phyloP scores from a whole-genome alignment of 2,797 vertebrate genomes.

The Tapirus indicus region DNA sequence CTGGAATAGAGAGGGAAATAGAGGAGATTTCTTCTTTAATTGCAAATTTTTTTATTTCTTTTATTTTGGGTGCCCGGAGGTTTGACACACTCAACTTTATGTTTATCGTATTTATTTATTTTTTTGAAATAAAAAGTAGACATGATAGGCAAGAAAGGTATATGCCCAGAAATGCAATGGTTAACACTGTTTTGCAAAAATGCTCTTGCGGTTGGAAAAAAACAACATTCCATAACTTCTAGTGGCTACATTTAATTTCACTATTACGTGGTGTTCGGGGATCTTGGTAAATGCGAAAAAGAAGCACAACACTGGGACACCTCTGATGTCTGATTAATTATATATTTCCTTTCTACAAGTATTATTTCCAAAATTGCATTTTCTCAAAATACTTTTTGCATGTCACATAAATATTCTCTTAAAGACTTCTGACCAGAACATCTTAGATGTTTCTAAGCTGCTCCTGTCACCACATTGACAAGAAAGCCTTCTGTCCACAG shows the following conservation, averaged over 20 bases:
- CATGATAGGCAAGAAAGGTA: background rate
- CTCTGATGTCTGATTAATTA: background rate
- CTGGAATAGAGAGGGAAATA: background rate
- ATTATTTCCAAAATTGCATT: background rate
- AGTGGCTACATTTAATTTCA: background rate
- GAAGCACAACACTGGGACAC: background rate
- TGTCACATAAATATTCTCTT: conserved; percentile 38
- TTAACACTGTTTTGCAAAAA: conserved; percentile 42
- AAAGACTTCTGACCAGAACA: background rate
- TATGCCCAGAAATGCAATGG: background rate
- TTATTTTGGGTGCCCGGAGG: background rate
- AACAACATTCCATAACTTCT: background rate
- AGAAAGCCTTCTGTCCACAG: conserved; percentile 33
- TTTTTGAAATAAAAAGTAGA: conserved; percentile 2
- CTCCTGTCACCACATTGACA: background rate
- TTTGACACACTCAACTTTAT: background rate
- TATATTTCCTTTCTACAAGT: background rate
- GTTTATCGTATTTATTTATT: background rate
- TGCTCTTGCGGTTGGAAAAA: background rate
- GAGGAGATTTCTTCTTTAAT: background rate
- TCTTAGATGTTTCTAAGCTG: conserved; percentile 49
- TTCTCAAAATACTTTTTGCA: conserved; percentile 32
- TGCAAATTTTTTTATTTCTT: background rate
- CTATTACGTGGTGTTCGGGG: background rate
- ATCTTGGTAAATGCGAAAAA: background rate